Base-by-base conservation (phyloP, 2,797 vertebrate species). In the Sebastes glaucus region DNA sequence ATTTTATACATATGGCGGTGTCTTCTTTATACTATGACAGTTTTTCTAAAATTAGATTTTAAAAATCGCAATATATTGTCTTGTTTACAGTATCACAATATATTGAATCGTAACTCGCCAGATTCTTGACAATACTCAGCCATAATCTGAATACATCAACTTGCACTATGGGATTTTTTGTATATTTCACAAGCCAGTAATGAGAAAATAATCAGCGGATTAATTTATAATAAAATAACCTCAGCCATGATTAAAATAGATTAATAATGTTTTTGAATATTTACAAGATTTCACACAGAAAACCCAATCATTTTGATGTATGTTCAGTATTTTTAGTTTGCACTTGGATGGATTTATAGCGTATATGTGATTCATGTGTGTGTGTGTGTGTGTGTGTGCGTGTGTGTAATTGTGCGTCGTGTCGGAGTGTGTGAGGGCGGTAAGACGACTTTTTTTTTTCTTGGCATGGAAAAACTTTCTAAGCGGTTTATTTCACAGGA, bases 401-500 rank as follows among this genome's bases (percentile, higher is more conserved):
- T 59, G 42, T 60, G 55, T 52, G 30, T 60, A 69, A 57, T 30
- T 62, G 38, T 74, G 75, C 60, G 74, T 88, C 33, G 6, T 77
- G 81, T 77, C 63, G 16, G 53, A 42, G 76, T 64, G 22, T 87
- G 71, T 82, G 75, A 20, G 18, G 82, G 60, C 11, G 60, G 77
- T 32, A 59, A 81, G 7, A 71, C 22, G 30, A 42, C 42, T 82
- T 74, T 30, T 28, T 49, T 53, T 53, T 53, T 53, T n/a, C 52
- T 78, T 65, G 33, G 55, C 64, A 27, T 28, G 23, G 18, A 60
- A 49, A 84, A 84, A 83, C 65, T 66, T 82, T 82, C 60, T n/a
- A 64, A 77, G 60, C 38, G 28, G 80, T 90, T 88, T 81, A 71
- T 80, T 88, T 82, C 30, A 30, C 35, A 59, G 38, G 53, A 78